Conservation (phyloP, 2,113 vertebrate genomes). For the Pterocles orientalis region DNA sequence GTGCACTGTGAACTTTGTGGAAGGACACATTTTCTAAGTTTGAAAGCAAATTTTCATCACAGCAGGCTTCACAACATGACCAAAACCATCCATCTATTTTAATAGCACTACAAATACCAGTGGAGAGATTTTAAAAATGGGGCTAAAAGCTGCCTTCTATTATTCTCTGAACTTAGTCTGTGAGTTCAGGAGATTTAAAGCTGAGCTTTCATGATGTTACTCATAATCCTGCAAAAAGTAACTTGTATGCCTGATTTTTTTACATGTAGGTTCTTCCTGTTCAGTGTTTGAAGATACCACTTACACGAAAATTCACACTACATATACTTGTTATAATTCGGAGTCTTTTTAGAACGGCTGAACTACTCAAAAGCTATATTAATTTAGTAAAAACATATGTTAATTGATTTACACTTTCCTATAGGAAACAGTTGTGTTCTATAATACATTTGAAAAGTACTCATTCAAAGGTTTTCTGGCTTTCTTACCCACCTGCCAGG, state of each 20-base stretch:
- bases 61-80: not conserved
- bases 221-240: not conserved
- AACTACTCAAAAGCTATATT: not conserved
- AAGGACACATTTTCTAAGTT: not conserved
- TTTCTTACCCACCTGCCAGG: not conserved
- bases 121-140: not conserved
- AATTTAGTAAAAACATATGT: not conserved
- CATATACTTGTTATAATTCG: not conserved
- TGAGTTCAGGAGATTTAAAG: not conserved
- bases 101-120: not conserved
- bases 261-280: not conserved
- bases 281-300: not conserved
- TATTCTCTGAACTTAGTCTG: not conserved
- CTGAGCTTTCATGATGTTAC: not conserved
- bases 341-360: not conserved
- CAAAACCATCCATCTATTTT: not conserved
- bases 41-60: not conserved
- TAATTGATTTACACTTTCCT: not conserved
- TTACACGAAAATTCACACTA: not conserved
- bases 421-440: not conserved
- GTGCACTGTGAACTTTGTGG: not conserved
- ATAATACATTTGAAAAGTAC: not conserved
- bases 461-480: not conserved
- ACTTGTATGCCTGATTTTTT: not conserved
- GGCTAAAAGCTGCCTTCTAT: not conserved